Conservation (phyloP, 1,140 invertebrate genomes). For the Berghia stephanieae region DNA sequence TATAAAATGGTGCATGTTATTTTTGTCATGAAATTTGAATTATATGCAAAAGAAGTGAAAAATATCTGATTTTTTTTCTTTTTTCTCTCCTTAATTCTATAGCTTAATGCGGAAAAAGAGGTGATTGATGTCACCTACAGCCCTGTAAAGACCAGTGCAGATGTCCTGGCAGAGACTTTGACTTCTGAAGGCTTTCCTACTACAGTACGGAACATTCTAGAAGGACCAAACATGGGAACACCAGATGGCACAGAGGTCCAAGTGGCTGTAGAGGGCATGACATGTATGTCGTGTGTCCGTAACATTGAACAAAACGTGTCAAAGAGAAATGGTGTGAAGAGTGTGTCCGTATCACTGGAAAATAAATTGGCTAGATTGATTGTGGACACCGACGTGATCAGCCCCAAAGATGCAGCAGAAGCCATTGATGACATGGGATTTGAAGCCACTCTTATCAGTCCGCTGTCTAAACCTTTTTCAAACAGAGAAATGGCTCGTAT, state of each 20-base stretch:
- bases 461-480: background rate
- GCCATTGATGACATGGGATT: slow-evolving; percentile 66
- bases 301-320: slow-evolving; percentile 63
- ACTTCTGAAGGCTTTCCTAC: slow-evolving; percentile 63
- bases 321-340: slow-evolving; percentile 52
- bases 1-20: no score
- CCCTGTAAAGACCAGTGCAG: slow-evolving; percentile 48
- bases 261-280: slow-evolving; percentile 58
- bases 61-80: no score
- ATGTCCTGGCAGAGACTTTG: slow-evolving; percentile 52
- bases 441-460: slow-evolving; percentile 40
- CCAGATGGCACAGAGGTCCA: background rate
- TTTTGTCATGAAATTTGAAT: no score
- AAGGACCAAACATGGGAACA: background rate
- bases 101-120: no score
- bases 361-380: slow-evolving; percentile 55
- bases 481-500: slow-evolving; percentile 19
- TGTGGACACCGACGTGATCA: slow-evolving; percentile 51
- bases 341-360: slow-evolving; percentile 58
- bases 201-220: slow-evolving; percentile 35
- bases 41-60: no score
- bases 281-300: slow-evolving; percentile 65
- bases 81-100: no score
- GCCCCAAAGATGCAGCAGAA: slow-evolving; percentile 47
- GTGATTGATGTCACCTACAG: slow-evolving; percentile 55